Conservation (phyloP, 2,113 vertebrate species). For the Ochotona curzoniae region DNA sequence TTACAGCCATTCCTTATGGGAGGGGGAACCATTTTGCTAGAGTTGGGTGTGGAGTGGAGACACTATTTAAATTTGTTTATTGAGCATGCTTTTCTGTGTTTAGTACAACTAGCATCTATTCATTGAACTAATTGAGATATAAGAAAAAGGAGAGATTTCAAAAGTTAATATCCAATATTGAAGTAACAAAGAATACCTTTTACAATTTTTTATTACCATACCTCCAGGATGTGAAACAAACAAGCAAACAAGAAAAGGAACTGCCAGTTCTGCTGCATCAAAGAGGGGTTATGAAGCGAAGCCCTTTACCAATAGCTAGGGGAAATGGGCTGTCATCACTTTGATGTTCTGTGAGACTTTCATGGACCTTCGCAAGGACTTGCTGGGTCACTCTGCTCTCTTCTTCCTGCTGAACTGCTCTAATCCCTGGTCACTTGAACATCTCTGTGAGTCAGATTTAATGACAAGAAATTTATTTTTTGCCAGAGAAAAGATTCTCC, state of each 20-base stretch:
- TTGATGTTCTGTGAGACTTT: conserved; percentile 81
- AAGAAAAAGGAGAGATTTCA: conserved; percentile 3
- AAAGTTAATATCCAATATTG: conserved; percentile 35
- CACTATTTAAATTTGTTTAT: not conserved
- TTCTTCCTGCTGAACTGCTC: conserved; percentile 68
- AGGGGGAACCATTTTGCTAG: not conserved
- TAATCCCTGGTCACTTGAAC: conserved; percentile 57
- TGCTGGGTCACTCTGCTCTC: conserved; percentile 81
- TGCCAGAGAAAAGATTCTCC: conserved; percentile 76
- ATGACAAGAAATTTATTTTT: conserved; percentile 80
- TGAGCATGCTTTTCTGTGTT: conserved; percentile 16
- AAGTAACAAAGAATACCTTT: conserved; percentile 34
- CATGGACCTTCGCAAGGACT: conserved; percentile 68
- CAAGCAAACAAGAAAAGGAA: not conserved
- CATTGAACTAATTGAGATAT: not conserved
- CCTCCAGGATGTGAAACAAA: conserved; percentile 38
- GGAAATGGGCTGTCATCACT: conserved; percentile 76
- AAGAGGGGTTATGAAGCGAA: conserved; percentile 51
- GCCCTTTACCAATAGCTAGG: conserved; percentile 50
- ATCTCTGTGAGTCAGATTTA: conserved; percentile 76
- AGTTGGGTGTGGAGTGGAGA: not conserved
- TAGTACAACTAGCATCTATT: not conserved
- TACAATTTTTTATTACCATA: conserved; percentile 40
- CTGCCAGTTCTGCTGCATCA: conserved; percentile 65
- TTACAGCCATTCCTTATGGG: not conserved